Evolutionary conservation across 2,797 vertebrate genomes (phyloP).

Genomic region (Mus minutoides): DNA sequence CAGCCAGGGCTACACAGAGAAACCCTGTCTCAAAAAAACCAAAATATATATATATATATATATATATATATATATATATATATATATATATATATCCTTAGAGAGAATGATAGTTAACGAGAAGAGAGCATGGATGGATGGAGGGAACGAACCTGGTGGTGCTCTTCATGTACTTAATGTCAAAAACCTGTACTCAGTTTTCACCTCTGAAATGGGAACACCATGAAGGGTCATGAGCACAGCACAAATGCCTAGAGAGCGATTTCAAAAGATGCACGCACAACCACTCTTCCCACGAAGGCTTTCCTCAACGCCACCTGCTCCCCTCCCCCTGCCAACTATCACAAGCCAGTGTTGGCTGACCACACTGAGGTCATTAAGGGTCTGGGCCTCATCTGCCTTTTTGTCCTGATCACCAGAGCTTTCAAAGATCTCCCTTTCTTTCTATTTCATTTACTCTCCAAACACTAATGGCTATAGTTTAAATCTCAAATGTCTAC

Average conservation of each 20-base stretch:
- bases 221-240: neutral
- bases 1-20: too few relatives aligned
- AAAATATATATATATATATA: too few relatives aligned
- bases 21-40: too few relatives aligned
- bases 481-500: neutral
- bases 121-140: neutral
- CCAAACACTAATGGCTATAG: neutral
- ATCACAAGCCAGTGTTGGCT: neutral
- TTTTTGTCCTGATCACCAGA: neutral
- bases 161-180: neutral
- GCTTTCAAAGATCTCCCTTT: neutral
- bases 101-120: neutral
- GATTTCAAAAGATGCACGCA: neutral
- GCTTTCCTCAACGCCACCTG: neutral
- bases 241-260: neutral
- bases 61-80: too few relatives aligned
- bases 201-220: neutral
- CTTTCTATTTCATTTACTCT: neutral
- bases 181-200: neutral
- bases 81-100: too few relatives aligned
- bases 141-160: neutral
- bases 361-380: neutral
- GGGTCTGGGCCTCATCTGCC: neutral
- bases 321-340: neutral
- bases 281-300: neutral